phyloP scores from a whole-genome alignment of 2,797 vertebrate genomes.

The Diplodus puntazzo region DNA sequence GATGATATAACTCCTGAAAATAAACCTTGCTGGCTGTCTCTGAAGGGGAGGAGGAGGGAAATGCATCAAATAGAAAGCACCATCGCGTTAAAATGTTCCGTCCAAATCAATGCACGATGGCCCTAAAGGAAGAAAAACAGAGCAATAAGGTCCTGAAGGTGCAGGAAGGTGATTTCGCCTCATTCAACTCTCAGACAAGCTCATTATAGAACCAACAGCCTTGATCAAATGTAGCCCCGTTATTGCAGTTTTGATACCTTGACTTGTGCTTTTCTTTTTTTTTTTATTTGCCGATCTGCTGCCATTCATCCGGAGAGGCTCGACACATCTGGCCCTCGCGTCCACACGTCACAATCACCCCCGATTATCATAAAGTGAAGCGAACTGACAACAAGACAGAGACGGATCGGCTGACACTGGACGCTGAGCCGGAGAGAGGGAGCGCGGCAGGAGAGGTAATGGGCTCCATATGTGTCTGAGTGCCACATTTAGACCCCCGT shows the following conservation, averaged over 20 bases:
- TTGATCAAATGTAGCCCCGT: background rate
- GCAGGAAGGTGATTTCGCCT: background rate
- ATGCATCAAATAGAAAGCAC: background rate
- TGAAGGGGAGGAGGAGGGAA: background rate
- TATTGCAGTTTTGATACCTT: background rate
- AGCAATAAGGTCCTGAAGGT: no score
- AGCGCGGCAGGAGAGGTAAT: constrained; percentile 47
- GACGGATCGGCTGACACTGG: constrained; percentile 32
- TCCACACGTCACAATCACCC: constrained; percentile 27
- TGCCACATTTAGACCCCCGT: constrained; percentile 52
- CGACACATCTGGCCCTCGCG: constrained; percentile 1
- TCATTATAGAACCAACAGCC: background rate
- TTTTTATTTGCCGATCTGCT: background rate
- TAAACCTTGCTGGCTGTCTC: background rate
- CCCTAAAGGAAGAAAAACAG: background rate
- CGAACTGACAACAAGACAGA: constrained; percentile 36
- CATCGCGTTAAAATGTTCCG: background rate
- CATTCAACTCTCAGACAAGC: background rate
- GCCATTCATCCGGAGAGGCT: background rate
- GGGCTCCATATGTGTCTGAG: constrained; percentile 61
- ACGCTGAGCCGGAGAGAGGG: constrained; percentile 28
- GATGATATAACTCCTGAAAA: background rate
- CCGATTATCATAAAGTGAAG: constrained; percentile 30
- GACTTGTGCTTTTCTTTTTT: background rate
- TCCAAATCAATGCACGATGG: background rate